A percentile compares a stretch with the other conserved stretches of the same genome.
Conservation (phyloP, 2,113 vertebrate genomes). For the Nipponia nippon region DNA sequence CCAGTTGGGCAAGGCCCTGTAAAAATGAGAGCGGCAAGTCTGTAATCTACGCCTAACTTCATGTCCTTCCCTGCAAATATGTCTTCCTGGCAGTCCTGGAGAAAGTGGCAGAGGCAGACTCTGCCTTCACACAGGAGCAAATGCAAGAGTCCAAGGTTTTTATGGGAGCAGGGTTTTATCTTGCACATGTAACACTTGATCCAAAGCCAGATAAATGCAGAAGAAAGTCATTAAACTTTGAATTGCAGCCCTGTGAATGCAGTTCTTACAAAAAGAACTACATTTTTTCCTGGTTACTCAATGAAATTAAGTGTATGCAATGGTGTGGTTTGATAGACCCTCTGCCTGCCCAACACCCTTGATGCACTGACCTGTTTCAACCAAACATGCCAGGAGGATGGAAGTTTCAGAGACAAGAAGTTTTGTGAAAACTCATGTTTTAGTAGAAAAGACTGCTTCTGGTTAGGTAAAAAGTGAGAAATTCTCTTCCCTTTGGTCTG, state of each 20-base stretch:
- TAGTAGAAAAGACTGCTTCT: neutral
- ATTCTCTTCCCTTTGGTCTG: neutral
- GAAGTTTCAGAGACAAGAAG: neutral
- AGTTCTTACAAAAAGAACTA: rapidly evolving
- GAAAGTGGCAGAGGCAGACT: neutral
- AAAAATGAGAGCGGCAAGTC: neutral
- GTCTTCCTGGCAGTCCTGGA: too few species aligned
- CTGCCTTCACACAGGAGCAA: too few species aligned
- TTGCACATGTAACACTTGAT: neutral
- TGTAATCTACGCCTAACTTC: rapidly evolving
- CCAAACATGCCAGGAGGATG: neutral
- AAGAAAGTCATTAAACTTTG: neutral
- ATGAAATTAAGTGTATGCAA: neutral
- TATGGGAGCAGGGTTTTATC: neutral
- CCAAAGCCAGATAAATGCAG: neutral
- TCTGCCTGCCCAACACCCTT: too few species aligned
- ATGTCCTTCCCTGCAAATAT: rapidly evolving
- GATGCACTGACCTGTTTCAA: neutral
- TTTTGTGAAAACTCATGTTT: neutral
- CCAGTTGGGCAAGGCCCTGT: neutral
- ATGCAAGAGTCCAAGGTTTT: neutral
- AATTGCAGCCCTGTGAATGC: neutral
- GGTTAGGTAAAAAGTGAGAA: neutral
- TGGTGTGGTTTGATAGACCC: rapidly evolving
- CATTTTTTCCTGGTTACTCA: neutral